phyloP scores from a whole-genome alignment of 2,797 vertebrate genomes.

The Martes flavigula region DNA sequence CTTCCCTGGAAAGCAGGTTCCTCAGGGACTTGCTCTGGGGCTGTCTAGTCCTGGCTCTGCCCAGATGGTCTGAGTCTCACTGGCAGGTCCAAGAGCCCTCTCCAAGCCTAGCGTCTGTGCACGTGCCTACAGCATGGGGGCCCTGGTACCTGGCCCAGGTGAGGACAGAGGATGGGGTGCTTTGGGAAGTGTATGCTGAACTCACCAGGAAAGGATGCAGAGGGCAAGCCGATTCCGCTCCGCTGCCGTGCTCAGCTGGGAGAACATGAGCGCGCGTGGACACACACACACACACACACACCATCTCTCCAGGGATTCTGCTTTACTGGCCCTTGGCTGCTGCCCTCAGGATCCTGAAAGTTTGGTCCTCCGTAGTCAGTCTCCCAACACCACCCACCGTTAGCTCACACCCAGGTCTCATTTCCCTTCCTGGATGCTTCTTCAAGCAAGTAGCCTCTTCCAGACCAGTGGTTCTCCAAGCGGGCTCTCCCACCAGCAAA shows the following conservation, averaged over 20 bases:
- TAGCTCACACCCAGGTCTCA: background rate
- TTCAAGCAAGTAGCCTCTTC: background rate
- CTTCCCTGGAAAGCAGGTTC: background rate
- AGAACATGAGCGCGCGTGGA: background rate
- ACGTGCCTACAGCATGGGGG: background rate
- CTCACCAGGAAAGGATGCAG: background rate
- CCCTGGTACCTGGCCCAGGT: background rate
- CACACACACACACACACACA: too few species aligned
- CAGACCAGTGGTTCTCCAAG: background rate
- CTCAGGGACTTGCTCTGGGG: accelerated
- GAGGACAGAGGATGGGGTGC: background rate
- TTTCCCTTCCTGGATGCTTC: background rate
- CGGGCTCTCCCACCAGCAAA: background rate
- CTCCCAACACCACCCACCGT: too few species aligned
- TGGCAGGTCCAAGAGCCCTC: too few species aligned
- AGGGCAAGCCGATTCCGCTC: too few species aligned
- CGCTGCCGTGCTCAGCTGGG: accelerated
- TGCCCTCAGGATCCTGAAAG: background rate
- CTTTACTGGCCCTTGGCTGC: too few species aligned
- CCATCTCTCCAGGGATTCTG: background rate
- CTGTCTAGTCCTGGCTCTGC: background rate
- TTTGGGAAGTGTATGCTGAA: background rate
- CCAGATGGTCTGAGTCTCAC: background rate
- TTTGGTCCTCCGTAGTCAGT: background rate
- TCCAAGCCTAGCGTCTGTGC: accelerated